Evolutionary conservation across 1,140 invertebrate species (phyloP).

Genomic region (Zaprionus taronus): DNA sequence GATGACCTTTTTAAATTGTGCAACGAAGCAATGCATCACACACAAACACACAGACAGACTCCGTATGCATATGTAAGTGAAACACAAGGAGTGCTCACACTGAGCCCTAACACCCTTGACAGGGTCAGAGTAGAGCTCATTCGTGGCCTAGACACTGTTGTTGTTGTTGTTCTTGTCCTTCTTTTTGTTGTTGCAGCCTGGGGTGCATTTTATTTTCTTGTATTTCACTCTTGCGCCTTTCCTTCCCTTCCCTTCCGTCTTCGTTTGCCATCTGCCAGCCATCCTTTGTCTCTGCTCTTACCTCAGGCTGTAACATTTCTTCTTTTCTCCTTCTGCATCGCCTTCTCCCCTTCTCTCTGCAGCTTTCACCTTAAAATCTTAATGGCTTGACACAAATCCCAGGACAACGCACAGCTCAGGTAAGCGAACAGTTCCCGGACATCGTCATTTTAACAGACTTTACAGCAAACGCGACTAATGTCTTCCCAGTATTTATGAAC

Average conservation of each 20-base stretch:
- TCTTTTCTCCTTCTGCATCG: slow-evolving; percentile 11
- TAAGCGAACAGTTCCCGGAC: slow-evolving; percentile 25
- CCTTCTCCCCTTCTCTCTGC: not conserved
- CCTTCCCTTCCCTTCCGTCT: slow-evolving; percentile 5
- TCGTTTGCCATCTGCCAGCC: slow-evolving; percentile 23
- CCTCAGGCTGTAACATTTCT: slow-evolving; percentile 40
- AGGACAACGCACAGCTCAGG: slow-evolving; percentile 35
- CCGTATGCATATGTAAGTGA: not conserved
- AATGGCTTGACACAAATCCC: slow-evolving; percentile 50
- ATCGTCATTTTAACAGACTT: slow-evolving; percentile 5
- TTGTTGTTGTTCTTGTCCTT: not conserved
- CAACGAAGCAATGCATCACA: slow-evolving; percentile 51
- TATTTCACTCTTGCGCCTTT: not conserved
- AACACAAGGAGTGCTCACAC: slow-evolving; percentile 10
- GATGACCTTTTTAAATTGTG: slow-evolving; percentile 65
- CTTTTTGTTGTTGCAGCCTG: not conserved
- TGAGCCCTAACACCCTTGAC: slow-evolving; percentile 29
- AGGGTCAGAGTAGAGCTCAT: slow-evolving; percentile 3
- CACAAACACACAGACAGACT: not conserved
- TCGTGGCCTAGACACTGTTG: slow-evolving; percentile 25
- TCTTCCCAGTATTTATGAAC: slow-evolving; percentile 53
- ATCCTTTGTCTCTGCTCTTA: slow-evolving; percentile 37
- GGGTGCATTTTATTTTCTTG: slow-evolving; percentile 30
- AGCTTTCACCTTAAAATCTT: slow-evolving; percentile 64
- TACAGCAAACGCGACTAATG: slow-evolving; percentile 7